These are phyloP conservation scores for Seira ritae DNA, from an alignment of 2,888 invertebrate species.

Conservation along the genomic window DNA sequence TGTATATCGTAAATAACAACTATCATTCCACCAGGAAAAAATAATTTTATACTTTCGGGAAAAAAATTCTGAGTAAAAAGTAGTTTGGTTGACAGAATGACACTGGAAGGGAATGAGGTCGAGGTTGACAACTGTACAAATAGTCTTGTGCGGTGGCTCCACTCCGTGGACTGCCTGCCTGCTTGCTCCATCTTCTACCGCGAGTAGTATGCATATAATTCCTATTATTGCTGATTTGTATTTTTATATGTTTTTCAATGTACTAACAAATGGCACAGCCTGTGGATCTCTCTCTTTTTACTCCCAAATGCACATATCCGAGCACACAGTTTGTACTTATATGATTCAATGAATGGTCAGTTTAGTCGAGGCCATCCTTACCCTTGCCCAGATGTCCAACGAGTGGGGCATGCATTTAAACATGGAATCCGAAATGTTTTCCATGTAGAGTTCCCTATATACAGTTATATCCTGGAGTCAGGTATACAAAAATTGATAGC, in stretches of 20 bases:
- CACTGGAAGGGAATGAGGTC: constrained; percentile 56
- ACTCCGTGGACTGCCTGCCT: constrained; percentile 5
- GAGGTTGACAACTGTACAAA: constrained; percentile 65
- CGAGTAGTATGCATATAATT: constrained; percentile 19
- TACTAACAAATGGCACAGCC: constrained; percentile 27
- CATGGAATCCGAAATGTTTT: neutral
- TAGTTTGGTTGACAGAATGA: constrained; percentile 58
- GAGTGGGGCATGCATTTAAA: constrained; percentile 3
- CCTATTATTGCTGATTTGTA: constrained; percentile 19
- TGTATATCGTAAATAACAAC: constrained; percentile 18
- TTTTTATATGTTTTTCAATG: constrained; percentile 30
- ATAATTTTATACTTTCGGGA: constrained; percentile 30
- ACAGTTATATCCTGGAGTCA: neutral
- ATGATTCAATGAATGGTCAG: constrained; percentile 55
- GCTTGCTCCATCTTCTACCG: neutral
- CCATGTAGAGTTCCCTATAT: neutral
- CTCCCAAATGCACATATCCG: neutral
- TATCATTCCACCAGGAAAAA: constrained; percentile 16
- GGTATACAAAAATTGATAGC: constrained; percentile 12
- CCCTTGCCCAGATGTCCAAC: neutral
- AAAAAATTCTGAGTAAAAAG: constrained; percentile 30
- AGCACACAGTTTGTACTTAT: constrained; percentile 34
- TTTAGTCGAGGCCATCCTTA: constrained; percentile 17
- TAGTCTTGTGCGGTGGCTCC: constrained; percentile 32
- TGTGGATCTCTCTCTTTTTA: constrained; percentile 25